These are phyloP conservation scores for Mirounga angustirostris DNA, from an alignment of 2,113 vertebrate species.

Conservation along the genomic window DNA sequence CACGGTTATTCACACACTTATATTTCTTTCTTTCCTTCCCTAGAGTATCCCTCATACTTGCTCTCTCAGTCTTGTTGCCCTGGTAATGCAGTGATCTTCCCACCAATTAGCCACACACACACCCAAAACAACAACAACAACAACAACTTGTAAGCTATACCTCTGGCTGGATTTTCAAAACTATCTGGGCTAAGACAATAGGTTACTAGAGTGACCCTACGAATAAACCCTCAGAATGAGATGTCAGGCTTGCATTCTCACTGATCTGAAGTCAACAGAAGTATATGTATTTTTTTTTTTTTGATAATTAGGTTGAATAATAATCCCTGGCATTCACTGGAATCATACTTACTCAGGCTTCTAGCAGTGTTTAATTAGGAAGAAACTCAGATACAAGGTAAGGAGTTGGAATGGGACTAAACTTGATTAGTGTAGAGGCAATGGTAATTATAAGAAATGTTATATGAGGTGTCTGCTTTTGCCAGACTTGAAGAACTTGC, in stretches of 20 bases:
- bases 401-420: neutral
- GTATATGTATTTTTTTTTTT: neutral
- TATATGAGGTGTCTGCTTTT: neutral
- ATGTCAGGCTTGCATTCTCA: neutral
- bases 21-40: neutral
- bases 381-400: neutral
- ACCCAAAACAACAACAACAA: neutral
- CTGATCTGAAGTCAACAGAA: neutral
- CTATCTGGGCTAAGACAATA: neutral
- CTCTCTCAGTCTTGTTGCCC: too few species aligned
- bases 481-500: neutral
- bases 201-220: neutral
- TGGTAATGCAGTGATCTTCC: neutral
- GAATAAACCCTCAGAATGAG: neutral
- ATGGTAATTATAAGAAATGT: neutral
- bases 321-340: neutral
- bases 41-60: neutral
- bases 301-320: neutral
- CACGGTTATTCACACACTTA: neutral
- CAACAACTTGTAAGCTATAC: neutral
- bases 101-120: neutral
- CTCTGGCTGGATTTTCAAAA: neutral
- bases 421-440: neutral
- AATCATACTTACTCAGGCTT: neutral
- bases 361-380: neutral